A percentile compares a stretch with the other conserved stretches of the same genome.
Evolutionary conservation across 2,797 vertebrate species (phyloP).

Genomic region (Arrhamphus sclerolepis): DNA sequence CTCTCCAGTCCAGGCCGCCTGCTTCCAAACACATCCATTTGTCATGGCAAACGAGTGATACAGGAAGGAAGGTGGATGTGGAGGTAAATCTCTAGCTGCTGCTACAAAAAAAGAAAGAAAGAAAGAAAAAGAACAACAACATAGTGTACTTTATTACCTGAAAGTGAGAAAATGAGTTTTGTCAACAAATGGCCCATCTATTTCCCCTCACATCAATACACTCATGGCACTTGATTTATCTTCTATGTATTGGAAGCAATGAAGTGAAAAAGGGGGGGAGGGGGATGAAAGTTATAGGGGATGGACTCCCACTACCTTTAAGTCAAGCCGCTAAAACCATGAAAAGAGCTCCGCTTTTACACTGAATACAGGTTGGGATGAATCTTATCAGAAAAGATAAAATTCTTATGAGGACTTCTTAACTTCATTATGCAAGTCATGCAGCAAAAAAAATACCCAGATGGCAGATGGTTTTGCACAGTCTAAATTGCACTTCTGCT

Average conservation of each 20-base stretch:
- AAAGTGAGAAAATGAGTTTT: constrained; percentile 76
- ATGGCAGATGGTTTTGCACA: too few species aligned
- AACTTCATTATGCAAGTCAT: too few species aligned
- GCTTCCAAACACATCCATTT: constrained; percentile 60
- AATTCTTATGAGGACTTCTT: too few species aligned
- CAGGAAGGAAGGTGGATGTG: constrained; percentile 16
- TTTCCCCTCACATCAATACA: constrained; percentile 72
- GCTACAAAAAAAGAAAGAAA: constrained; percentile 8
- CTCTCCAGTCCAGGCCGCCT: constrained; percentile 23
- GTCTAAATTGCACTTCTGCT: too few species aligned
- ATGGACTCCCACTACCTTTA: constrained; percentile 36
- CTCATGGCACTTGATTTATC: constrained; percentile 74
- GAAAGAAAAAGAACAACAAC: constrained; percentile 23
- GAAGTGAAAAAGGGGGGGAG: constrained; percentile 50
- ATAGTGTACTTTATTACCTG: constrained; percentile 73
- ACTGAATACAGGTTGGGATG: too few species aligned
- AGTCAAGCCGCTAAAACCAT: constrained; percentile 7
- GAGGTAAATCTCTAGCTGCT: constrained; percentile 50
- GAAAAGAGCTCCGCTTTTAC: not conserved
- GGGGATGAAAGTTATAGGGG: constrained; percentile 15
- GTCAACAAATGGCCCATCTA: constrained; percentile 75
- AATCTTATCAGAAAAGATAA: too few species aligned
- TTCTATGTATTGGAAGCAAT: constrained; percentile 62
- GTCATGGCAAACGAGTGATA: constrained; percentile 67
- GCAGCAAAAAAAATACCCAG: too few species aligned